phyloP scores from a whole-genome alignment of 2,888 invertebrate genomes.

The Drosophila stalkeri region DNA sequence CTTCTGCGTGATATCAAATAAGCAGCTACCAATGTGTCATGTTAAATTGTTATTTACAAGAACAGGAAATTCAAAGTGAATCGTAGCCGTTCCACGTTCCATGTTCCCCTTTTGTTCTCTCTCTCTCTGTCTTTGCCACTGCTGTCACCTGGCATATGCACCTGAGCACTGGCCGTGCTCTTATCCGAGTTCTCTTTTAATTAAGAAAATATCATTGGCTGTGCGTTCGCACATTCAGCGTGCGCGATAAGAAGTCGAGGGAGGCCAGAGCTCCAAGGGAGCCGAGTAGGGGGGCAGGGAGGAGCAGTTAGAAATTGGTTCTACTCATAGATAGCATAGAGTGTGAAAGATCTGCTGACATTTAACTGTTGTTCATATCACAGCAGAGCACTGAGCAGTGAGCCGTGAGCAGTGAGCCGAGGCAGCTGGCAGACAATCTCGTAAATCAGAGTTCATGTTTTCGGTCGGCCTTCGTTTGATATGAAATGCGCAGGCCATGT shows the following conservation, averaged over 20 bases:
- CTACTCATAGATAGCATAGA: conserved; percentile 3
- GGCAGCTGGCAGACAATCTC: conserved; percentile 51
- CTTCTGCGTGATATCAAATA: conserved; percentile 27
- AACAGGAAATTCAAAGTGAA: conserved; percentile 76
- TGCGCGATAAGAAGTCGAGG: conserved; percentile 58
- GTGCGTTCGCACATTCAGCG: conserved; percentile 49
- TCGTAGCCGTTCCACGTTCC: conserved; percentile 35
- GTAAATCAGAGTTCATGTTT: conserved; percentile 55
- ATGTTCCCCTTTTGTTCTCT: conserved; percentile 19
- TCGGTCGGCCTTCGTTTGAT: conserved; percentile 53
- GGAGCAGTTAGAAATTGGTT: conserved; percentile 23
- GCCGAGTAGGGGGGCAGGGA: too few relatives aligned
- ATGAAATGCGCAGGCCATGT: conserved; percentile 59
- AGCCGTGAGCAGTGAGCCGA: background rate
- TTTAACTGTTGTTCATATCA: conserved; percentile 31
- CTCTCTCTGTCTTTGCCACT: background rate
- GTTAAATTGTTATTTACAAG: conserved; percentile 80
- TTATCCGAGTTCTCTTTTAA: conserved; percentile 72
- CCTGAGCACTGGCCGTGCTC: conserved; percentile 54
- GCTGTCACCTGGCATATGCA: conserved; percentile 36
- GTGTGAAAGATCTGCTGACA: conserved; percentile 35
- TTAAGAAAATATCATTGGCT: conserved; percentile 74
- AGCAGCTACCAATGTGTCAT: conserved; percentile 71
- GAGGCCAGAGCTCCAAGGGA: background rate
- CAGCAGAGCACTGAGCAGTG: conserved; percentile 13